Conservation (phyloP, 2,888 invertebrate genomes). For the Philereme transversata region DNA sequence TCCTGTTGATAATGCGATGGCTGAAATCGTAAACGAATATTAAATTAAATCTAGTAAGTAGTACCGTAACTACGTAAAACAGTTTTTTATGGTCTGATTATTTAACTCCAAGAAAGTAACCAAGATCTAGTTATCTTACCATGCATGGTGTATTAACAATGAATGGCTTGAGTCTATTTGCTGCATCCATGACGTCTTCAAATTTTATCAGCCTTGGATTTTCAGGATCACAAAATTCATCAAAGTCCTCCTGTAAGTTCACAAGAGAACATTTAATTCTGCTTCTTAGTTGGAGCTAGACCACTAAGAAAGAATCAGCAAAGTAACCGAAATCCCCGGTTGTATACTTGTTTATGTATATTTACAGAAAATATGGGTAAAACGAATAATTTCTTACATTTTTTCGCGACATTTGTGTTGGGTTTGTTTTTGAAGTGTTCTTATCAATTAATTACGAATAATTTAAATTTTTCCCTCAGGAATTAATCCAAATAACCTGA, state of each 20-base stretch:
- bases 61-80: background rate
- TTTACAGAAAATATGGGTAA: too few relatives aligned
- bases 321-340: too few relatives aligned
- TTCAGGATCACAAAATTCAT: constrained; percentile 70
- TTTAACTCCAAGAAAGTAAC: background rate
- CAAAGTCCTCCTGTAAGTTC: constrained; percentile 65
- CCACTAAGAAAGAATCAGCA: too few relatives aligned
- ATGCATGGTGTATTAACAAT: constrained; percentile 58
- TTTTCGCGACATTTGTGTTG: constrained; percentile 45
- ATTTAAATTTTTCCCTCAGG: constrained; percentile 5
- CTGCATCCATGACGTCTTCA: constrained; percentile 59
- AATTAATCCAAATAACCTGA: too few relatives aligned
- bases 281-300: too few relatives aligned
- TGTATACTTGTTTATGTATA: too few relatives aligned
- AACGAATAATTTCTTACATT: constrained; percentile 35
- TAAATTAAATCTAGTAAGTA: background rate
- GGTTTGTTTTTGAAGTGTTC: background rate
- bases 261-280: too few relatives aligned
- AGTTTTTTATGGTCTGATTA: background rate
- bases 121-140: constrained; percentile 48
- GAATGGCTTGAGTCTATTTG: constrained; percentile 45
- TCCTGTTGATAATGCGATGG: constrained; percentile 58
- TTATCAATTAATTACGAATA: constrained; percentile 2
- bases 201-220: constrained; percentile 60
- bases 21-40: constrained; percentile 42